Conservation (phyloP, 2,113 vertebrate species). For the Tiliqua scincoides region DNA sequence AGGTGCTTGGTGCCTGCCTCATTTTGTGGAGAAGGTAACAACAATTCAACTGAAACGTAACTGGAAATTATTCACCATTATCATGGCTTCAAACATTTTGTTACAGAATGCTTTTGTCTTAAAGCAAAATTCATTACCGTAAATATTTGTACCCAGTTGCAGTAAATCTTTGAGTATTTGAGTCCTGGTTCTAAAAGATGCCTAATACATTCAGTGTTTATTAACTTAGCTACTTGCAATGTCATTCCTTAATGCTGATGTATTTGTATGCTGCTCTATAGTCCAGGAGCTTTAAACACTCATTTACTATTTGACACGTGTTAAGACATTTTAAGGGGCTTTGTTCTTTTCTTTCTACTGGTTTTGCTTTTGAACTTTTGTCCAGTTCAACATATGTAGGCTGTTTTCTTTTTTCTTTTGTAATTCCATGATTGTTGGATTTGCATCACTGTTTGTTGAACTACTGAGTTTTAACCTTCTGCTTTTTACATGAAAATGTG, state of each 20-base stretch:
- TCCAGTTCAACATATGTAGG: slow-evolving; percentile 66
- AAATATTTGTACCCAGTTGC: slow-evolving; percentile 61
- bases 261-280: slow-evolving; percentile 42
- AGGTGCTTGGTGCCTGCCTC: slow-evolving; percentile 27
- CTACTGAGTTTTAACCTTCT: slow-evolving; percentile 54
- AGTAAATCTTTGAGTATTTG: slow-evolving; percentile 39
- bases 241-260: slow-evolving; percentile 48
- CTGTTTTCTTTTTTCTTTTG: slow-evolving; percentile 58
- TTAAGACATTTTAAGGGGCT: slow-evolving; percentile 19
- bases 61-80: slow-evolving; percentile 31
- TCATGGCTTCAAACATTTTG: slow-evolving; percentile 46
- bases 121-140: slow-evolving; percentile 57
- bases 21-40: slow-evolving; percentile 14
- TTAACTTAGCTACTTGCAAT: background rate
- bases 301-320: slow-evolving; percentile 24
- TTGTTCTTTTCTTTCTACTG: slow-evolving; percentile 48
- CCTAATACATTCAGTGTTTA: slow-evolving; percentile 12
- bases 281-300: slow-evolving; percentile 25
- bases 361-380: slow-evolving; percentile 58
- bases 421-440: slow-evolving; percentile 56
- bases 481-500: slow-evolving; percentile 58
- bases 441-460: slow-evolving; percentile 58
- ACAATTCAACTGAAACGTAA: slow-evolving; percentile 38
- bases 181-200: background rate
- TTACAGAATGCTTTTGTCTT: slow-evolving; percentile 61